Base-by-base conservation (phyloP, 2,797 vertebrate genomes). In the Lindbergichthys nudifrons region DNA sequence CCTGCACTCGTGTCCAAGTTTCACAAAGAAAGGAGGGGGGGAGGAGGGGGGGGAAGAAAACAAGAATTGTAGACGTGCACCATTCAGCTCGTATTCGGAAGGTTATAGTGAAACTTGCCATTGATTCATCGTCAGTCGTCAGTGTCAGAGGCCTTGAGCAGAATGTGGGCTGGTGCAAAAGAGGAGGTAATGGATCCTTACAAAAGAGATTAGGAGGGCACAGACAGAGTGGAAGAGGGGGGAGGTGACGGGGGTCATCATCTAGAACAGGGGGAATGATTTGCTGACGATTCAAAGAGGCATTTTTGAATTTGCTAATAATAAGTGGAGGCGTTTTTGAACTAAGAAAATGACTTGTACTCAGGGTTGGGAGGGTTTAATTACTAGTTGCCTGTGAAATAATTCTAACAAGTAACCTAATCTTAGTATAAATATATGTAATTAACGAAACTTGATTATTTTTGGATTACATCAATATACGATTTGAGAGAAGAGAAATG, bases 111-210 rank as follows among this genome's bases (percentile, higher is more conserved):
- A 85, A 66, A 82, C 42, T 61, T 82, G 73, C 53, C 21, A 48
- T 75, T 82, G 79, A 87, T 89, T 80, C 79, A 79, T 88, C 86
- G 82, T 83, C 78, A 42, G 65, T 58, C 39, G 10, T 82, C 76
- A 47, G 66, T 61, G 72, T 87, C 77, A 9, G 75, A 36, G 76
- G 78, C 83, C 86, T 87, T 86, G 79, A 81, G 75, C 72, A 51
- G 57, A 72, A 71, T 75, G 66, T 69, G 57, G 58, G 70, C 81
- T 75, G 77, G 5, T 75, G 59, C 52, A 26, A 15, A 57, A 43
- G 78, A 71, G 36, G 57, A 69, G 51, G 76, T 85, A 87, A 89
- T 87, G 75, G 79, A 77, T 87, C 67, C 73, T 84, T 74, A 77
- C 68, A 72, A 81, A 88, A 36, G 23, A 50, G 73, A 81, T 75